Evolutionary conservation across 2,888 invertebrate genomes (phyloP), one percentile per base, ranked within the genome.

Genomic region (Papilio demoleus): DNA sequence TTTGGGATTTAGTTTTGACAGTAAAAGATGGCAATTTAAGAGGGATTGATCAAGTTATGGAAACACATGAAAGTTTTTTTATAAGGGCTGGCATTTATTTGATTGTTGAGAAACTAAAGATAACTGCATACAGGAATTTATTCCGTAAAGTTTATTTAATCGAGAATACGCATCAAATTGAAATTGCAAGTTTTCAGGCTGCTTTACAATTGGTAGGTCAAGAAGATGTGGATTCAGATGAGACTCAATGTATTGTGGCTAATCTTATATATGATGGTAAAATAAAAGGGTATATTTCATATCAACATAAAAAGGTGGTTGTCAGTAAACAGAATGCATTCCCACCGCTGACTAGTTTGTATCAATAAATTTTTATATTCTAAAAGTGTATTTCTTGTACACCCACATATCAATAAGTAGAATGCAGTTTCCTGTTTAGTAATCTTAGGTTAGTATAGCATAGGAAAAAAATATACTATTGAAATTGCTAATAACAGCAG

Each of bases 301-400:
- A 98, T 90, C 97, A 97, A 77, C 99, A 99, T 88, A 96, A 98
- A 85, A 99, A 99, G 89, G 94, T 99, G 68, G 99, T 99, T 60
- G 97, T 99, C 58, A 99, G 99, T 79, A 99, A 99, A 86, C 97
- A 97, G 83, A 98, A 98, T 92, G 97, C 99, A 1, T 99, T 99
- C 86, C 99, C 99, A 4, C 90, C 95, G 14, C 86, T 96, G 47
- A 95, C 96, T 73, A 94, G 94, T 74, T 93, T 95, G 74, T 93
- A 88, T 77, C 85, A 81, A 75, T 72, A 60, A 47, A 53, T 5
- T 50, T 9, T 14, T n/a, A 31, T 0, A 5, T n/a, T 17, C n/a
- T n/a, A 53, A 17, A 2, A 53, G 9, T 31, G 6, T 27, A 1
- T 17, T 53, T 53, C 8, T 53, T 31, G 3, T 53, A 27, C 17